Percentiles rank a stretch among this genome's conserved stretches.
phyloP scores from a whole-genome alignment of 1,140 invertebrate species.

The Neodiprion virginianus region DNA sequence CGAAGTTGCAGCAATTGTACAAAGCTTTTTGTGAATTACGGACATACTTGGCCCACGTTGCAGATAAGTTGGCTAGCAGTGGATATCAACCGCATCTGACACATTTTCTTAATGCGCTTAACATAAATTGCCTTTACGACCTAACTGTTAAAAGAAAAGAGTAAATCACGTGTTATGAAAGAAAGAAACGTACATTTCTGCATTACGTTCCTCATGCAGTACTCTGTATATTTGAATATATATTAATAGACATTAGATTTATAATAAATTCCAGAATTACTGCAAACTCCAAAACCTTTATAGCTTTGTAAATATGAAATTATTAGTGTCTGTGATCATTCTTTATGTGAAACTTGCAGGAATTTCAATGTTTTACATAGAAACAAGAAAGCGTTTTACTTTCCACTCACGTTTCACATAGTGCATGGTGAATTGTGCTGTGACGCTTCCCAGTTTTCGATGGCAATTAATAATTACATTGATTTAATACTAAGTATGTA shows the following conservation, averaged over 20 bases:
- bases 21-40: constrained; percentile 53
- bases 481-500: no score
- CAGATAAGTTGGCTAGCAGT: constrained; percentile 51
- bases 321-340: background rate
- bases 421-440: background rate
- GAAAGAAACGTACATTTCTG: background rate
- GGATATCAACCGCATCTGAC: constrained; percentile 58
- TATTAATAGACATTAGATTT: background rate
- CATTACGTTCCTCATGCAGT: background rate
- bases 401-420: background rate
- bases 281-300: background rate
- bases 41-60: constrained; percentile 52
- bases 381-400: background rate
- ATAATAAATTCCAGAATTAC: background rate
- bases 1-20: constrained; percentile 53
- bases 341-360: background rate
- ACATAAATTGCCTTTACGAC: constrained; percentile 56
- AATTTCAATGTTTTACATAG: background rate
- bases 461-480: no score
- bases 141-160: constrained; percentile 36
- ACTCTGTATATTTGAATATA: background rate
- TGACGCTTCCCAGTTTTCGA: no score
- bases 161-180: background rate
- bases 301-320: background rate
- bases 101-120: constrained; percentile 58